Evolutionary conservation across 2,797 vertebrate genomes (phyloP).

Genomic region (Lemur catta): DNA sequence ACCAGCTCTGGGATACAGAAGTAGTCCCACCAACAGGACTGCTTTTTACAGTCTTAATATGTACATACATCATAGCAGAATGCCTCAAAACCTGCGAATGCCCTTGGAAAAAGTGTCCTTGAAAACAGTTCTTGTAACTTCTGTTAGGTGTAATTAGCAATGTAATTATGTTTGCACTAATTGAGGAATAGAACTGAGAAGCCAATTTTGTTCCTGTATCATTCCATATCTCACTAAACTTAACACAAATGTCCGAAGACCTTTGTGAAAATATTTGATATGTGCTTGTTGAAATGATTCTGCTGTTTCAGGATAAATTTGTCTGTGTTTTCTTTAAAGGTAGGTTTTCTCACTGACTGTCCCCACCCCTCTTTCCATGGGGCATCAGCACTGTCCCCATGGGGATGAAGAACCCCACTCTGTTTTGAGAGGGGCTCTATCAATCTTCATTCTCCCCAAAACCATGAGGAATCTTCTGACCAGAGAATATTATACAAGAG

Average conservation of each 20-base stretch:
- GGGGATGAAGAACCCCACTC: neutral
- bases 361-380: neutral
- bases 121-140: neutral
- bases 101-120: neutral
- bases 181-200: neutral
- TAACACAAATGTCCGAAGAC: neutral
- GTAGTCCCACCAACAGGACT: neutral
- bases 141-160: neutral
- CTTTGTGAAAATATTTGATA: neutral
- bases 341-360: neutral
- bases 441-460: neutral
- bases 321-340: neutral
- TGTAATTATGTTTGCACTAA: neutral
- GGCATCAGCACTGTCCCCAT: neutral
- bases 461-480: neutral
- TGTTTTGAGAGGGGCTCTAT: neutral
- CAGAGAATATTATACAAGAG: neutral
- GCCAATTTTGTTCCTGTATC: neutral
- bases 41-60: neutral
- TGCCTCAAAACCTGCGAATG: neutral
- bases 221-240: neutral
- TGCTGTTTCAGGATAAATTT: neutral
- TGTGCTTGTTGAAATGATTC: neutral
- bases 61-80: neutral
- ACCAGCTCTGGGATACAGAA: neutral